Conservation (phyloP, 2,888 invertebrate genomes). For the Germaria angustata region DNA sequence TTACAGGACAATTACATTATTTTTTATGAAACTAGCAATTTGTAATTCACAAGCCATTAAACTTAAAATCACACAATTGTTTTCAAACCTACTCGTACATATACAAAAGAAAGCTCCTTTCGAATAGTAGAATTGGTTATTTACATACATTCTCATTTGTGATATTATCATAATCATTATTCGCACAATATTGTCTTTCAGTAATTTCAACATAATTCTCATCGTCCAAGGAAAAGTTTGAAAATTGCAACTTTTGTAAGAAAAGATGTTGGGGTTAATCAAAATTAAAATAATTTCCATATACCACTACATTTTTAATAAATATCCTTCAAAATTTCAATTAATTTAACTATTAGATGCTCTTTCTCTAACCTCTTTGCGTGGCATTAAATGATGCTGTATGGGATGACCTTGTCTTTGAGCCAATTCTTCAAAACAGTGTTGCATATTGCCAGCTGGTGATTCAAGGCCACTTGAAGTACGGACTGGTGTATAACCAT, state of each 20-base stretch:
- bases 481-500: conserved; percentile 72
- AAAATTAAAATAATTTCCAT: too few relatives aligned
- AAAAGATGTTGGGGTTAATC: neutral
- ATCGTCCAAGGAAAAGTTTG: conserved; percentile 25
- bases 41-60: too few relatives aligned
- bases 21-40: too few relatives aligned
- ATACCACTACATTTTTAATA: too few relatives aligned
- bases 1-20: too few relatives aligned
- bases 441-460: conserved; percentile 72
- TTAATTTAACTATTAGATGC: too few relatives aligned
- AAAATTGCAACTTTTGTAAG: conserved; percentile 43
- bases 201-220: conserved; percentile 33
- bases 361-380: conserved; percentile 74
- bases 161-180: neutral
- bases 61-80: too few relatives aligned
- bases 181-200: conserved; percentile 23
- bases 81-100: too few relatives aligned
- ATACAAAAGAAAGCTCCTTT: neutral
- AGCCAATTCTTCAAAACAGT: conserved; percentile 74
- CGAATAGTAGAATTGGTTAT: neutral
- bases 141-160: conserved; percentile 35
- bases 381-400: conserved; percentile 65
- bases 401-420: conserved; percentile 70
- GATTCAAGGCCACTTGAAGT: conserved; percentile 70
- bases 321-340: too few relatives aligned